These are phyloP conservation scores for Drosophila sp. DNA, from an alignment of 1,140 invertebrate genomes.

Conservation along the genomic window DNA sequence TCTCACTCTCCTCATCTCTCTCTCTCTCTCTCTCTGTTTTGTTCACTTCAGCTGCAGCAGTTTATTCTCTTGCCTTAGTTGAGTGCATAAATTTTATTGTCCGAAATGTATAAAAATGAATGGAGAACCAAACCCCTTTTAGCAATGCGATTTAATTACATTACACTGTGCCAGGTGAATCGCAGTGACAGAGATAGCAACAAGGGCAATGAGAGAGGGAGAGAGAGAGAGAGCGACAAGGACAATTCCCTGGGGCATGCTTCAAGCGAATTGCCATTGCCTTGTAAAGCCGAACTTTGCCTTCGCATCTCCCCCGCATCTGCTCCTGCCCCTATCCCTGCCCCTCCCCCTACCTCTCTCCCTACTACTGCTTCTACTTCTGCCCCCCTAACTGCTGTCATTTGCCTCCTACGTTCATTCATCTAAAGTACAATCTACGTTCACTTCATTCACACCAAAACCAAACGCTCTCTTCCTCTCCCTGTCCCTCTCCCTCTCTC, in stretches of 20 bases:
- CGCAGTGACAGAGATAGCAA: background rate
- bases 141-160: constrained; percentile 78
- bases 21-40: background rate
- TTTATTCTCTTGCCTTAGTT: constrained; percentile 10
- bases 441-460: constrained; percentile 1
- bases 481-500: constrained; percentile 4
- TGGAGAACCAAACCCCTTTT: constrained; percentile 31
- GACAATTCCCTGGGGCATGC: constrained; percentile 75
- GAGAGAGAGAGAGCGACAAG: background rate
- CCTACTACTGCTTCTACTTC: background rate
- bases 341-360: background rate
- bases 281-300: constrained; percentile 22
- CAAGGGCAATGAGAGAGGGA: background rate
- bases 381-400: background rate
- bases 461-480: background rate
- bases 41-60: background rate
- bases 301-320: background rate
- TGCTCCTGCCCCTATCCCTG: background rate
- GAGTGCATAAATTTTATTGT: constrained; percentile 80
- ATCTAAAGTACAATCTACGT: constrained; percentile 1
- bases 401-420: background rate
- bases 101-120: constrained; percentile 44
- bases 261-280: constrained; percentile 67
- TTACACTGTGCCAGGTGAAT: constrained; percentile 30
- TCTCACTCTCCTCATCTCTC: background rate